Percentiles rank a stretch among this genome's conserved stretches.
These are phyloP conservation scores for Dryobates pubescens DNA, from an alignment of 2,797 vertebrate species.

Conservation along the genomic window DNA sequence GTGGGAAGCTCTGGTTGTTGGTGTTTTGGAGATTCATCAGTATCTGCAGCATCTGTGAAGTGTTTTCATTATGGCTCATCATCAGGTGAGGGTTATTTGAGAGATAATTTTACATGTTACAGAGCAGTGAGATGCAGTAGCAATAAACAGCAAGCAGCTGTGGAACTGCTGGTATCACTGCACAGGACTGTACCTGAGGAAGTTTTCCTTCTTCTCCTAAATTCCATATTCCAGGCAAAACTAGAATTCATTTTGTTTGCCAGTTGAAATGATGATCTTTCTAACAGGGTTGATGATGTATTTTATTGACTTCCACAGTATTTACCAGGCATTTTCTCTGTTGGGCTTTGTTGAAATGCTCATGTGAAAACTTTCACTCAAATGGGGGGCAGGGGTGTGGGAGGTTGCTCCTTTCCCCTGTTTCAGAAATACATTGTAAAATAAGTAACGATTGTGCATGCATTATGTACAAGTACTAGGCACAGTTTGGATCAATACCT, in stretches of 20 bases:
- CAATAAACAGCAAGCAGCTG: not conserved
- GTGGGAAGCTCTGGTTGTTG: not conserved
- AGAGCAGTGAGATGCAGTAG: not conserved
- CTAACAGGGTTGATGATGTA: not conserved
- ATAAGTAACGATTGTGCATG: fast-evolving
- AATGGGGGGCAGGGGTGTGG: too few species aligned
- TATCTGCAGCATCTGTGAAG: not conserved
- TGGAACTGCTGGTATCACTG: not conserved
- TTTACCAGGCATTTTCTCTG: not conserved
- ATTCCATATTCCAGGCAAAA: not conserved
- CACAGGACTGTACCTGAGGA: fast-evolving
- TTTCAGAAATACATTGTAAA: not conserved
- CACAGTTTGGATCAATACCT: not conserved
- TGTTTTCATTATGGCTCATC: not conserved
- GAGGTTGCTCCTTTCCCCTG: fast-evolving
- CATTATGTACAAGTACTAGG: fast-evolving
- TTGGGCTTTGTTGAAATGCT: not conserved
- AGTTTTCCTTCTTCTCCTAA: not conserved
- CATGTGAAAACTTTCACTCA: not conserved
- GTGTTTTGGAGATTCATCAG: not conserved
- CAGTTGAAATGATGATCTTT: not conserved
- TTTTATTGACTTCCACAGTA: not conserved
- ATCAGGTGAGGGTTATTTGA: not conserved
- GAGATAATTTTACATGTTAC: not conserved
- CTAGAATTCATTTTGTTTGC: not conserved